Conservation (phyloP, 2,113 vertebrate species). For the Ptyas mucosa region DNA sequence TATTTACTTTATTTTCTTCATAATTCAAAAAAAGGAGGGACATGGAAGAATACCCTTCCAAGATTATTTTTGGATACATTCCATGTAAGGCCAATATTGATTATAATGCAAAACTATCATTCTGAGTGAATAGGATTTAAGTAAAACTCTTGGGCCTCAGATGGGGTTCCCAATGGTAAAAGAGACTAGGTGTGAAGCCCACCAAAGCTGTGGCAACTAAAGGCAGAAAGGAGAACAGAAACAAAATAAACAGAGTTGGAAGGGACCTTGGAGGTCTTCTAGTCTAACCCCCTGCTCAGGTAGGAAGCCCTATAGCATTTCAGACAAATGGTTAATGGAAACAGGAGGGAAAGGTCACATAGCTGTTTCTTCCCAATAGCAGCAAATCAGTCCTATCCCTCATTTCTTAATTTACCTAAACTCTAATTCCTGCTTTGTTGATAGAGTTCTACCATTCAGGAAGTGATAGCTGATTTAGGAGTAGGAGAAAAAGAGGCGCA, state of each 20-base stretch:
- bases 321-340: neutral
- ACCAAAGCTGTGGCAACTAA: neutral
- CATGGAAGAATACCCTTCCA: neutral
- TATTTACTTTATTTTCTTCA: constrained; percentile 3
- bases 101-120: neutral
- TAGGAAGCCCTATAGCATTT: too few species aligned
- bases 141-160: neutral
- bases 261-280: too few species aligned
- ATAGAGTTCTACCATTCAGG: neutral
- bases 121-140: neutral
- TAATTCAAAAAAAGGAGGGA: constrained; percentile 3
- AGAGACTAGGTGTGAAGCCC: neutral
- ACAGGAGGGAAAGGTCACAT: neutral
- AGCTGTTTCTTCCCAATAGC: neutral
- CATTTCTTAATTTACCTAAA: neutral
- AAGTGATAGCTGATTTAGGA: neutral
- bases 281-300: too few species aligned
- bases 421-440: neutral
- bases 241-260: neutral
- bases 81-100: neutral
- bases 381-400: neutral
- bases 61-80: neutral
- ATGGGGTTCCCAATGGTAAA: neutral
- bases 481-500: neutral
- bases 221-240: neutral